Percentiles rank a stretch among this genome's conserved stretches.
Evolutionary conservation across 2,797 vertebrate genomes (phyloP).

Genomic region (Rhabdomys pumilio): DNA sequence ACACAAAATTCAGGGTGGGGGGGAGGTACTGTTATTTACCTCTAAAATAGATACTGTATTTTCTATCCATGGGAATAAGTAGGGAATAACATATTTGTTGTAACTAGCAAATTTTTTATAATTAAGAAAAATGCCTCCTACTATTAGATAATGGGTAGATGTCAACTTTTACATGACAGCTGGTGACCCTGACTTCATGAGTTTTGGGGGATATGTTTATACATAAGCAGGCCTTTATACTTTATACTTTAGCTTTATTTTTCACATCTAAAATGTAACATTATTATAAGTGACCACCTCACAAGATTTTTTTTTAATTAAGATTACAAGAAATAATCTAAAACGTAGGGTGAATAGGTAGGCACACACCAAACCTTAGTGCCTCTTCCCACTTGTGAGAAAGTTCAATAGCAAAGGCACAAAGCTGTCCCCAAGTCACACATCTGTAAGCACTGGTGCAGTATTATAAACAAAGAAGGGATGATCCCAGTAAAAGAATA

Average conservation of each 20-base stretch:
- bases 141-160: background rate
- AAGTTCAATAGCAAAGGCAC: background rate
- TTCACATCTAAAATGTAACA: background rate
- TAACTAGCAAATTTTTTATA: slow-evolving; percentile 26
- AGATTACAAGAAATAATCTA: background rate
- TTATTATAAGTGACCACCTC: background rate
- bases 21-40: background rate
- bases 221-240: background rate
- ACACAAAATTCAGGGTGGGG: background rate
- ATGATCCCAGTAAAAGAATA: background rate
- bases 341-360: background rate
- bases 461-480: slow-evolving; percentile 20
- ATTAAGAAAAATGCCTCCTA: slow-evolving; percentile 17
- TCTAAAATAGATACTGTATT: background rate
- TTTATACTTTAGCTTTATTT: background rate
- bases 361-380: background rate
- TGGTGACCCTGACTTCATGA: slow-evolving; percentile 27
- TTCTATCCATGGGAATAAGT: background rate
- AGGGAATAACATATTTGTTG: slow-evolving; percentile 1
- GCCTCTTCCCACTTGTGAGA: background rate
- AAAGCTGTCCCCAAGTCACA: background rate
- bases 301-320: background rate
- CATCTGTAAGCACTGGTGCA: background rate
- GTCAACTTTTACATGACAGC: background rate
- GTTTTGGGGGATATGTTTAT: slow-evolving; percentile 63